These are phyloP conservation scores for Metalampra italica DNA, from an alignment of 2,888 invertebrate genomes.

Conservation along the genomic window DNA sequence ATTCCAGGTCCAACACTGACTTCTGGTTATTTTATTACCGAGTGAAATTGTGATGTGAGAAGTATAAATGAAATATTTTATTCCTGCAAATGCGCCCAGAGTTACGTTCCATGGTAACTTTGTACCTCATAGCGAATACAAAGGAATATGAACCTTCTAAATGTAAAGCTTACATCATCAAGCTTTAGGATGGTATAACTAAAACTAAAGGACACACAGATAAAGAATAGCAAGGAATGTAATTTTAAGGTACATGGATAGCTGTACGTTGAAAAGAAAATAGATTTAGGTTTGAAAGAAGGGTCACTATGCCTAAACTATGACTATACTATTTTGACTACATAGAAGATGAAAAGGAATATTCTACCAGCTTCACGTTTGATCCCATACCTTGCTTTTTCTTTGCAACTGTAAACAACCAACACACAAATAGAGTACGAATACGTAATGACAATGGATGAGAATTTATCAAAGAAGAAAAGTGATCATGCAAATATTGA, in stretches of 20 bases:
- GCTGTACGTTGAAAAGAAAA: constrained; percentile 29
- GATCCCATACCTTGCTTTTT: constrained; percentile 83
- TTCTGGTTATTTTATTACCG: background rate
- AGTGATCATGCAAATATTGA: constrained; percentile 19
- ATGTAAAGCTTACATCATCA: constrained; percentile 28
- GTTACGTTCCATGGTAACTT: constrained; percentile 67
- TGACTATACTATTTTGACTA: constrained; percentile 68
- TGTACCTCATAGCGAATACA: constrained; percentile 20
- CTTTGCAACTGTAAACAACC: constrained; percentile 90
- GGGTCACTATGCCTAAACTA: constrained; percentile 47
- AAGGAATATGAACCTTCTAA: background rate
- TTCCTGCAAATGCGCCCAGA: constrained; percentile 11
- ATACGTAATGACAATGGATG: constrained; percentile 56
- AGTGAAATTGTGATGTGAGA: background rate
- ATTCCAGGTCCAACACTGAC: too few relatives aligned
- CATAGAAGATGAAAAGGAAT: constrained; percentile 75
- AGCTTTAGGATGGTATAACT: constrained; percentile 29
- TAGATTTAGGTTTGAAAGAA: constrained; percentile 11
- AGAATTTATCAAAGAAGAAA: constrained; percentile 29
- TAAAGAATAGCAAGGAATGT: constrained; percentile 31
- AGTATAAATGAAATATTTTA: too few relatives aligned
- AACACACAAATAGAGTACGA: constrained; percentile 77
- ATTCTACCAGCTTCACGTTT: constrained; percentile 78
- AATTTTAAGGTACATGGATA: constrained; percentile 22
- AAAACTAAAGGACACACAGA: constrained; percentile 21